Base-by-base conservation (phyloP, 2,113 vertebrate genomes). In the Amphilophus citrinellus region DNA sequence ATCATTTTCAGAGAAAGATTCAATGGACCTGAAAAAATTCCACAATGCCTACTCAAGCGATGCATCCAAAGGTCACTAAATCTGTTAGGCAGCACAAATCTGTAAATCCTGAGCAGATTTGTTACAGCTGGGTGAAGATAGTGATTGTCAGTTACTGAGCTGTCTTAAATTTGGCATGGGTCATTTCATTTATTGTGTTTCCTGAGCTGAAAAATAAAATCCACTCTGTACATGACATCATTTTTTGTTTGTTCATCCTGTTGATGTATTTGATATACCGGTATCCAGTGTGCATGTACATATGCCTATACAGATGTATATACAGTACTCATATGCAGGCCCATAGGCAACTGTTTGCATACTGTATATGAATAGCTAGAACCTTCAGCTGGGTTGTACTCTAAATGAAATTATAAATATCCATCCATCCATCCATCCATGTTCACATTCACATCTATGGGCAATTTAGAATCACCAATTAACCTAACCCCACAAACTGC, bases 51-150 rank as follows among this genome's bases (percentile, higher is more conserved):
- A 22, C 39, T 22, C 27, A 61, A 53, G 20, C 6, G 10, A 82
- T 15, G 5, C n/a, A 62, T 47, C 20, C 73, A 77, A 83, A 83
- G 81, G 60, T 83, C 76, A 35, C 60, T 20, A 1, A 47, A 37
- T 44, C 30, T 61, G 80, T 58, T 58, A 58, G 42, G 18, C 73
- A 39, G 53, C 35, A 30, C 9, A 4, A 30, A 83, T 58, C 8
- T 76, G 60, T 13, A 83, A 63, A 42, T 53, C 5, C 22, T 76
- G 71, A 32, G 71, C 47, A 42, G 32, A 30, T 83, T 73, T 17
- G 24, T 39, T 44, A 57, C 10, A 27, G 5, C 9, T 24, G 32
- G 17, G 44, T 53, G 47, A 13, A 53, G 20, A 73, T 5, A 53
- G 47, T 6, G 6, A 7, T 6, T 62, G 13, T 57, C 17, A 27